A percentile compares a stretch with the other conserved stretches of the same genome.
Evolutionary conservation across 2,797 vertebrate genomes (phyloP).

Genomic region (Anabacerthia variegaticeps): DNA sequence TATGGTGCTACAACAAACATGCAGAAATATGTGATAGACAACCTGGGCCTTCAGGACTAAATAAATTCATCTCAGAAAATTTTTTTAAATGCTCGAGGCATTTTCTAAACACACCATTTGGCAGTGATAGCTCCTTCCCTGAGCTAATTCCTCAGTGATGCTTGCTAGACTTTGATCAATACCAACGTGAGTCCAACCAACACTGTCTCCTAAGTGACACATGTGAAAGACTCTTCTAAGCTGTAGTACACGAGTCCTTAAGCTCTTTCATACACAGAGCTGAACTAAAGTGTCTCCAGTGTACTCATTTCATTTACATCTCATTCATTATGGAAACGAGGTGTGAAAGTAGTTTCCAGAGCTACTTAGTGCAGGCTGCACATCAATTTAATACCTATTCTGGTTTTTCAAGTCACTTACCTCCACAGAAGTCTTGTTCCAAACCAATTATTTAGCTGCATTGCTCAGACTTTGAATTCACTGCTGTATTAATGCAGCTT

Average conservation of each 20-base stretch:
- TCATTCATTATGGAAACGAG: constrained; percentile 31
- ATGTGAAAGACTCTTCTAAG: neutral
- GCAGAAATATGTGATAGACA: fast-evolving
- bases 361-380: neutral
- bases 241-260: fast-evolving
- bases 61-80: neutral
- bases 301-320: neutral
- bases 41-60: neutral
- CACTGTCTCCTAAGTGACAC: neutral
- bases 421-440: neutral
- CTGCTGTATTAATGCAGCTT: neutral
- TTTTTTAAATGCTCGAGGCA: neutral
- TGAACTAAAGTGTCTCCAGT: neutral
- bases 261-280: neutral
- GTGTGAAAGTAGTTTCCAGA: constrained; percentile 33
- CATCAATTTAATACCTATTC: neutral
- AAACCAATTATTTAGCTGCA: constrained; percentile 7
- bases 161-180: neutral
- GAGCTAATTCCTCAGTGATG: neutral
- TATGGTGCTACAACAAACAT: neutral
- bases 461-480: neutral
- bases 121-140: neutral
- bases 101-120: neutral
- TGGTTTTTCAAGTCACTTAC: constrained; percentile 6
- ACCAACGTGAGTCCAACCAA: fast-evolving